Evolutionary conservation across 2,113 vertebrate genomes (phyloP).

Genomic region (Chlorodrepanis virens): DNA sequence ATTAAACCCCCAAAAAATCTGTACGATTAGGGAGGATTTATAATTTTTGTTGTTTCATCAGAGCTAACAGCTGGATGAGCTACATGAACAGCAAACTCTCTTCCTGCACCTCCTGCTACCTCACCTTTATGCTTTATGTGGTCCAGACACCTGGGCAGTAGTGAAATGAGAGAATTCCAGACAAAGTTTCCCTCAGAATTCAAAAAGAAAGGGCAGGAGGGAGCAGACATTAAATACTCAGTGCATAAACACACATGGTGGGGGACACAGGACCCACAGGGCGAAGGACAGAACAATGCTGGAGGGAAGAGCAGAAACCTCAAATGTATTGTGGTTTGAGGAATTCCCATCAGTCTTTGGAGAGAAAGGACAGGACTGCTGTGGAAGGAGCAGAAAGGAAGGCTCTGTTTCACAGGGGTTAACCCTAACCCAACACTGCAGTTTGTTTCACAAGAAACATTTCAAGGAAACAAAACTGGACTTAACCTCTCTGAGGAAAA

Average conservation of each 20-base stretch:
- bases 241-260: not conserved
- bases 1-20: not conserved
- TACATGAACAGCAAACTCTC: accelerated
- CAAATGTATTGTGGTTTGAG: not conserved
- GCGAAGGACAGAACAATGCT: not conserved
- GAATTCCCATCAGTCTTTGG: not conserved
- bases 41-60: not conserved
- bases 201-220: not conserved
- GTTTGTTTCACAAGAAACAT: not conserved
- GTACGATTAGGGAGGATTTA: not conserved
- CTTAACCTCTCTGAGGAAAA: not conserved
- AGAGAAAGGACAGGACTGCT: not conserved
- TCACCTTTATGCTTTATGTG: not conserved
- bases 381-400: not conserved
- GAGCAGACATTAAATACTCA: not conserved
- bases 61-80: not conserved
- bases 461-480: not conserved
- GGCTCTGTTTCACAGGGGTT: not conserved
- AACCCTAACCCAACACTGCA: not conserved
- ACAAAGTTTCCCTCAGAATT: not conserved
- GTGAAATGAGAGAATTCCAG: not conserved
- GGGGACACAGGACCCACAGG: not conserved
- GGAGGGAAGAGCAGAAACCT: not conserved
- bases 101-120: not conserved
- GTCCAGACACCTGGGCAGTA: not conserved